Evolutionary conservation across 1,140 invertebrate species (phyloP).

Genomic region (Maniola jurtina): DNA sequence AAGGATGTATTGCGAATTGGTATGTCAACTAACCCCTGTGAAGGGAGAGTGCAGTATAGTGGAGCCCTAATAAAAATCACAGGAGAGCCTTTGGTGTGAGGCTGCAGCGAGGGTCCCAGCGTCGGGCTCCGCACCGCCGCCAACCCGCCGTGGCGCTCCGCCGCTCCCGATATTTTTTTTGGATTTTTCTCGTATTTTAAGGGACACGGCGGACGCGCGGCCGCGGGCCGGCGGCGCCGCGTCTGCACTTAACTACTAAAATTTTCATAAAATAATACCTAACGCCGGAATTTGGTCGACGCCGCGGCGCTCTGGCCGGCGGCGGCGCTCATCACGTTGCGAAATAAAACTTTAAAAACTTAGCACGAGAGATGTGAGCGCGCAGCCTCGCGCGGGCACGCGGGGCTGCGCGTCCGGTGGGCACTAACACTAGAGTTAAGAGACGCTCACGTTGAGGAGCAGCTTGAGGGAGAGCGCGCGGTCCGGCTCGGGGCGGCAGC

Average conservation of each 20-base stretch:
- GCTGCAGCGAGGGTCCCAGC: conserved; percentile 44
- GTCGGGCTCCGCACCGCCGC: conserved; percentile 41
- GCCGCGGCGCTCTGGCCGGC: conserved; percentile 42
- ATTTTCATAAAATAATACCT: conserved; percentile 77
- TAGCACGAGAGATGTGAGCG: conserved; percentile 60
- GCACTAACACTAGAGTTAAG: conserved; percentile 66
- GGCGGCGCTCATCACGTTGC: conserved; percentile 52
- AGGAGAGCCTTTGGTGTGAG: conserved; percentile 35
- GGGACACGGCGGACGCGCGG: conserved; percentile 23
- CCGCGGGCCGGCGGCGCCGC: conserved; percentile 35
- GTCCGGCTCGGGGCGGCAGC: conserved; percentile 64
- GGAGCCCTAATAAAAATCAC: conserved; percentile 39
- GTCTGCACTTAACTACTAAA: conserved; percentile 70
- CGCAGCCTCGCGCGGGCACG: conserved; percentile 34
- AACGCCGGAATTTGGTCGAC: conserved; percentile 73
- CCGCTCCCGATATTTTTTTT: conserved; percentile 48
- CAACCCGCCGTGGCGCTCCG: conserved; percentile 27
- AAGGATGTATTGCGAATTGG: no score
- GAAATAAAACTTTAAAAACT: conserved; percentile 59
- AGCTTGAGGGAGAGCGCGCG: conserved; percentile 65
- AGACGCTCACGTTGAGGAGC: conserved; percentile 63
- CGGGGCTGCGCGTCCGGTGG: conserved; percentile 33
- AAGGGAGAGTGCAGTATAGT: no score
- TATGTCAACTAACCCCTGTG: no score
- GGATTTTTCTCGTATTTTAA: conserved; percentile 57